These are phyloP conservation scores for Cabera pusaria DNA, from an alignment of 2,888 invertebrate genomes.

Conservation along the genomic window DNA sequence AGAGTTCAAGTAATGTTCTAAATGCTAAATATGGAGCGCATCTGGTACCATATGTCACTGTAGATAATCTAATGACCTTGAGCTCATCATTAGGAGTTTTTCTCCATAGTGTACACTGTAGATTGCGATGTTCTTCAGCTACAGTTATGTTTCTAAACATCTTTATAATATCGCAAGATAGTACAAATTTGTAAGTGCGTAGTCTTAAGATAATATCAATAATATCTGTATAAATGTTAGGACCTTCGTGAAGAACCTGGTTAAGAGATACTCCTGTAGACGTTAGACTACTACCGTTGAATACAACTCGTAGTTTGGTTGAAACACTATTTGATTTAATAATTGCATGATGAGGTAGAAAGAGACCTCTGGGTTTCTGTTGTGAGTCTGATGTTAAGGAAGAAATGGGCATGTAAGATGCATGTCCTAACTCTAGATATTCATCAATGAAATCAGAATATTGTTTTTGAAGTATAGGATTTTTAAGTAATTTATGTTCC, in stretches of 20 bases:
- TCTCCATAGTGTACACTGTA: slow-evolving; percentile 5
- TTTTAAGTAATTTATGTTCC: slow-evolving; percentile 2
- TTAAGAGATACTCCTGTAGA: slow-evolving; percentile 20
- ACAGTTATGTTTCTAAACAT: too few species aligned
- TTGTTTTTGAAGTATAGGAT: slow-evolving; percentile 2
- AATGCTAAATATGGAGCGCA: too few species aligned
- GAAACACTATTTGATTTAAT: slow-evolving; percentile 6
- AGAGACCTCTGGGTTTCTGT: too few species aligned
- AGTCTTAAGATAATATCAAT: too few species aligned
- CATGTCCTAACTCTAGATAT: slow-evolving; percentile 8
- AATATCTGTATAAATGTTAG: too few species aligned
- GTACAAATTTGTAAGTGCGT: slow-evolving; percentile 8
- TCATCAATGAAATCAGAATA: slow-evolving; percentile 6
- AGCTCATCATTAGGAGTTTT: too few species aligned
- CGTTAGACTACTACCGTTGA: slow-evolving; percentile 4
- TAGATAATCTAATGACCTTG: too few species aligned
- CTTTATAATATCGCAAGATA: too few species aligned
- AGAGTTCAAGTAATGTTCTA: too few species aligned
- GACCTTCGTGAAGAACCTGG: slow-evolving; percentile 26
- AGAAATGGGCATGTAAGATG: slow-evolving; percentile 1
- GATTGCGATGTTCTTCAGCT: slow-evolving; percentile 1
- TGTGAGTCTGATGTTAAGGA: too few species aligned
- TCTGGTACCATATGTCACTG: too few species aligned
- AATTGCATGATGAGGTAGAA: slow-evolving; percentile 3
- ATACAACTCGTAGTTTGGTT: slow-evolving; percentile 6